Evolutionary conservation across 2,797 vertebrate genomes (phyloP).

Genomic region (Spea hammondii): DNA sequence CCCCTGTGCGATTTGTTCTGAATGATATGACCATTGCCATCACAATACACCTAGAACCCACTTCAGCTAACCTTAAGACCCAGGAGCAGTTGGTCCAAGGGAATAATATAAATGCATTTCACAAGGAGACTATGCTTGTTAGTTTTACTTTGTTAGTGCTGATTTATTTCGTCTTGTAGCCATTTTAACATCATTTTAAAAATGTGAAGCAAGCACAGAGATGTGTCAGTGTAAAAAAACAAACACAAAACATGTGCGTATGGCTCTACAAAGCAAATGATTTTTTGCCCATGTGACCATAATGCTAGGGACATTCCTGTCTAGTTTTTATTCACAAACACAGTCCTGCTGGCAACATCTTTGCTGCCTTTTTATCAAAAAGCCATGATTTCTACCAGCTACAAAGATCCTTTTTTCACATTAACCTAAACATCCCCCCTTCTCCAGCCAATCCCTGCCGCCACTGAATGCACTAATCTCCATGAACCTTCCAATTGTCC

Average conservation of each 20-base stretch:
- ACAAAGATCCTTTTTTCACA: conserved; percentile 39
- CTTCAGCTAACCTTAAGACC: too few species aligned
- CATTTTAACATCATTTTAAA: too few species aligned
- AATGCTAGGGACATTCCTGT: background rate
- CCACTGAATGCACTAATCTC: conserved; percentile 33
- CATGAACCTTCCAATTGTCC: conserved; percentile 27
- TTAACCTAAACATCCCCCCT: conserved; percentile 38
- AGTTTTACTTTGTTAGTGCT: too few species aligned
- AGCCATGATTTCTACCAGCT: conserved; percentile 8
- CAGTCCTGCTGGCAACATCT: background rate
- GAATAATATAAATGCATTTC: too few species aligned
- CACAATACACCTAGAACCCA: too few species aligned
- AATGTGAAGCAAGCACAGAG: too few species aligned
- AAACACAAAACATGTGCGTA: conserved; percentile 7
- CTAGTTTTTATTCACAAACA: conserved; percentile 10
- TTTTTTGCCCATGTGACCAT: conserved; percentile 1
- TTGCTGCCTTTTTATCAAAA: conserved; percentile 19
- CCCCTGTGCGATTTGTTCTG: too few species aligned
- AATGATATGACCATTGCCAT: too few species aligned
- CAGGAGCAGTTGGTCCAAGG: too few species aligned
- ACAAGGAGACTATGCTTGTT: too few species aligned
- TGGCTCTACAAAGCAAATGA: conserved; percentile 1
- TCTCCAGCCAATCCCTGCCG: conserved; percentile 33
- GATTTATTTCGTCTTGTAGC: too few species aligned
- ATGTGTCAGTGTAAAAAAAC: conserved; percentile 2